A percentile compares a stretch with the other conserved stretches of the same genome.
Conservation (phyloP, 2,113 vertebrate species). For the Calypte anna region DNA sequence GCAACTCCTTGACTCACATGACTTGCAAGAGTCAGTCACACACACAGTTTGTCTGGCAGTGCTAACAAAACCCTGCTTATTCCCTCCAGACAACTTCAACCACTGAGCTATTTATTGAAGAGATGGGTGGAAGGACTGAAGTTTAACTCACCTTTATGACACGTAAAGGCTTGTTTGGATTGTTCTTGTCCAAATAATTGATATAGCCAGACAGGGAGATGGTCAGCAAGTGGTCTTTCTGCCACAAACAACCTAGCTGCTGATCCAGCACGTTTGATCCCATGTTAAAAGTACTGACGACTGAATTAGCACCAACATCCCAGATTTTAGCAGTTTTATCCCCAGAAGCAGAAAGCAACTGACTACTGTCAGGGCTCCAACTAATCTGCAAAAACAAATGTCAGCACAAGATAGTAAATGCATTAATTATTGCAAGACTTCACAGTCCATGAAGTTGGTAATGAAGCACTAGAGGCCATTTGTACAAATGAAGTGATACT, state of each 20-base stretch:
- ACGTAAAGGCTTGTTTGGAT: slow-evolving; percentile 88
- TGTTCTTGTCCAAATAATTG: slow-evolving; percentile 97
- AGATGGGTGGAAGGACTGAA: background rate
- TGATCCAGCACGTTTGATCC: slow-evolving; percentile 89
- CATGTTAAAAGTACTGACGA: slow-evolving; percentile 90
- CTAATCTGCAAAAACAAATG: slow-evolving; percentile 76
- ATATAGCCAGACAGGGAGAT: slow-evolving; percentile 94
- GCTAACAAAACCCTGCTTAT: background rate
- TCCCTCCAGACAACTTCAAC: background rate
- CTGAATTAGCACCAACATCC: slow-evolving; percentile 84
- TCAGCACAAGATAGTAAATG: background rate
- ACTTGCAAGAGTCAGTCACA: background rate
- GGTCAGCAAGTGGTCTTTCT: slow-evolving; percentile 89
- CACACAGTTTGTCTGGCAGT: background rate
- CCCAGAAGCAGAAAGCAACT: slow-evolving; percentile 93
- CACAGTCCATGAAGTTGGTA: background rate
- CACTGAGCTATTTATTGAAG: background rate
- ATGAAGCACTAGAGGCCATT: background rate
- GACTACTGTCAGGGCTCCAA: slow-evolving; percentile 92
- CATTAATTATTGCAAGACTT: slow-evolving; percentile 2
- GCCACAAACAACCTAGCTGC: slow-evolving; percentile 98
- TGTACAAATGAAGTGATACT: slow-evolving; percentile 66
- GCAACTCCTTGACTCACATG: background rate
- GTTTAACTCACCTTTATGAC: slow-evolving; percentile 85
- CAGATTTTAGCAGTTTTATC: slow-evolving; percentile 97